Base-by-base conservation (phyloP, 2,113 vertebrate genomes). In the Thalassoma bifasciatum region DNA sequence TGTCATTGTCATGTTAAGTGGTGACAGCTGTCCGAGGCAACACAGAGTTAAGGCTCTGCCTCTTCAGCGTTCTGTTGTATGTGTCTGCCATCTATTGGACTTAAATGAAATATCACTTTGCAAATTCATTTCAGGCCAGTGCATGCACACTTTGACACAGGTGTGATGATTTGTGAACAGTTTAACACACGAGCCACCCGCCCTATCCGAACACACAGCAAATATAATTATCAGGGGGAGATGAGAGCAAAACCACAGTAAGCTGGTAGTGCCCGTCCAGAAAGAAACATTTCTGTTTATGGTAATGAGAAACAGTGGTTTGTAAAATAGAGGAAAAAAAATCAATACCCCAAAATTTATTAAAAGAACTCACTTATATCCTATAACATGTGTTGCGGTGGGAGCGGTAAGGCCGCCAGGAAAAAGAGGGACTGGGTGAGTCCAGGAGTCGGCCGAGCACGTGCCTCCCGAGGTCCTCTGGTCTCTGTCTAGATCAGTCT, bases 11-110 rank as follows among this genome's bases (percentile, higher is more conserved):
- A 70, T 77, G 61, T 53, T 65, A 79, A 34, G 59, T 73, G 57
- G 72, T 76, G 75, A 78, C 60, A 75, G 74, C 73, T 66, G 52
- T 70, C 71, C n/a, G 59, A 71, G 53, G 64, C 68, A 69, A 64
- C 50, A 71, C 56, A 81, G 56, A 83, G 77, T 73, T 83, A 50
- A 72, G 77, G 12, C 50, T 57, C 14, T 63, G 49, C 47, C 56
- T 47, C 46, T 73, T 64, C 44, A 70, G 40, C 12, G 26, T 85
- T 90, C 63, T 56, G 69, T 69, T 91, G 93, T 91, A 89, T 91
- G 69, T 92, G 90, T 89, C 91, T 94, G 94, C 94, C 94, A 93
- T 92, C 94, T 95, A 87, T 94, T 94, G 94, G 94, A 74, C 87
- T 90, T 60, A 22, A 38, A 58, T 24, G 88, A 91, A 93, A 93